Percentiles rank a stretch among this genome's conserved stretches.
Conservation (phyloP, 2,797 vertebrate species). For the Platyrinchus mystaceus region DNA sequence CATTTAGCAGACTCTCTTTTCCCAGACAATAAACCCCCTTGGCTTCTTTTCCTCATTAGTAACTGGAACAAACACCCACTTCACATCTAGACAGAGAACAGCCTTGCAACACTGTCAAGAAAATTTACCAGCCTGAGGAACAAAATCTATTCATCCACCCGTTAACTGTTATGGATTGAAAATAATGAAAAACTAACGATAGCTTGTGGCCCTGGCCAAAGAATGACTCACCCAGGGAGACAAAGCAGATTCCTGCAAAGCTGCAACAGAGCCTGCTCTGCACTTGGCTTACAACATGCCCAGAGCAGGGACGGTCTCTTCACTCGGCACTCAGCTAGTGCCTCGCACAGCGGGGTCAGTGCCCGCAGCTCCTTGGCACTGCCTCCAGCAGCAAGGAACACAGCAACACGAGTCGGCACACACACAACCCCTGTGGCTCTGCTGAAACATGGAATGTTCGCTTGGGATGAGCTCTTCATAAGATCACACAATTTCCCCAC, state of each 20-base stretch:
- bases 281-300: neutral
- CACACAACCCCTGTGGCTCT: neutral
- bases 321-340: neutral
- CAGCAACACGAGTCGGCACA: neutral
- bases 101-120: slow-evolving; percentile 38
- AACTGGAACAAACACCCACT: slow-evolving; percentile 50
- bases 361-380: accelerated
- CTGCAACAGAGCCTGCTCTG: neutral
- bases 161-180: slow-evolving; percentile 20
- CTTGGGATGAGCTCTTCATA: neutral
- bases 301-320: neutral
- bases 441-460: accelerated
- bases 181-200: slow-evolving; percentile 35
- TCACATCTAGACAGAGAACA: slow-evolving; percentile 33
- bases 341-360: neutral
- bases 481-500: neutral
- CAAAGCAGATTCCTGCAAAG: slow-evolving; percentile 27
- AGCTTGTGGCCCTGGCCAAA: neutral
- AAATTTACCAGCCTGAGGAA: slow-evolving; percentile 37
- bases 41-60: slow-evolving; percentile 50
- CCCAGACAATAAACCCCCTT: slow-evolving; percentile 46
- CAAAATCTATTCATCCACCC: slow-evolving; percentile 36
- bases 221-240: slow-evolving; percentile 43
- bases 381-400: neutral
- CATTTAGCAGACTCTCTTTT: slow-evolving; percentile 7